These are phyloP conservation scores for Campopleginae sp. DNA, from an alignment of 2,888 invertebrate genomes.

Conservation along the genomic window DNA sequence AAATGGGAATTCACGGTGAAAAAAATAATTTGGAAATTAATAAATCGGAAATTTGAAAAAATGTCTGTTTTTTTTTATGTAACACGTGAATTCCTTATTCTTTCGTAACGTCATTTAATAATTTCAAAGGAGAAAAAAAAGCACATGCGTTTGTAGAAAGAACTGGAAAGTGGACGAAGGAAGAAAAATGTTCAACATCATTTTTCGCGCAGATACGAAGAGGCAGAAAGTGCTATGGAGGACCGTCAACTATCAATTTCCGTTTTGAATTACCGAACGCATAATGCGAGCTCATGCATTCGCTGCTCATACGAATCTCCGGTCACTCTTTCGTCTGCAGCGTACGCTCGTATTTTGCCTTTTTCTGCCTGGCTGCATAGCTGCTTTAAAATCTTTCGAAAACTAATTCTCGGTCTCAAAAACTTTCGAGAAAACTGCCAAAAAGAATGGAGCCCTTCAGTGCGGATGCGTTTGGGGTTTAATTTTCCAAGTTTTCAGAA, in stretches of 20 bases:
- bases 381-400: constrained; percentile 34
- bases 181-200: constrained; percentile 7
- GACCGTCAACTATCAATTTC: constrained; percentile 81
- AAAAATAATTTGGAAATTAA: no score
- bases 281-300: constrained; percentile 72
- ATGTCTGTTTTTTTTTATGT: background rate
- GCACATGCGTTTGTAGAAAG: constrained; percentile 6
- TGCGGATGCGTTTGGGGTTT: no score
- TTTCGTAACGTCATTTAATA: background rate
- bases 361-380: constrained; percentile 44
- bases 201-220: constrained; percentile 63
- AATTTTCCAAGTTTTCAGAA: background rate
- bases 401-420: constrained; percentile 19
- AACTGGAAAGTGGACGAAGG: constrained; percentile 11
- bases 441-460: background rate
- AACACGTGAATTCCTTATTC: background rate
- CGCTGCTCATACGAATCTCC: constrained; percentile 78
- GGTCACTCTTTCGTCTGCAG: constrained; percentile 39
- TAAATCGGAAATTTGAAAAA: background rate
- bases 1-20: no score
- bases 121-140: background rate
- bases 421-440: background rate
- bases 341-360: constrained; percentile 5
- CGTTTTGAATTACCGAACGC: constrained; percentile 80
- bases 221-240: constrained; percentile 47